Evolutionary conservation across 2,113 vertebrate species (phyloP).

Genomic region (Phocoena sinus): DNA sequence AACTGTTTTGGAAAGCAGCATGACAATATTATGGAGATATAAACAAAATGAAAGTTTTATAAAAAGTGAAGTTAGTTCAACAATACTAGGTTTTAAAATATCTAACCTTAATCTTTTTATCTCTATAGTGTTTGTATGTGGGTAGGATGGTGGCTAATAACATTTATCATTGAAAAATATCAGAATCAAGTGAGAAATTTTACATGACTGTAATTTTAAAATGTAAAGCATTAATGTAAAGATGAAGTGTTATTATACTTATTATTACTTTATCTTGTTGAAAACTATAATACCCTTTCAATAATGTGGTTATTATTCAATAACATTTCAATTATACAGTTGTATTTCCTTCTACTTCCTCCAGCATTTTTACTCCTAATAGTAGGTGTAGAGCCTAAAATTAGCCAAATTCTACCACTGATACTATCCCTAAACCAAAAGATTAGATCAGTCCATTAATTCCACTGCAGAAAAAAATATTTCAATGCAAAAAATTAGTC

Average conservation of each 20-base stretch:
- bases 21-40: not conserved
- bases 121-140: not conserved
- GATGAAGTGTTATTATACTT: not conserved
- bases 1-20: not conserved
- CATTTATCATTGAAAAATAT: not conserved
- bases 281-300: not conserved
- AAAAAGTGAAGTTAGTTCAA: not conserved
- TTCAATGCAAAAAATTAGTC: not conserved
- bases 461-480: not conserved
- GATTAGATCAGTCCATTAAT: not conserved
- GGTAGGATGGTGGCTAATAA: not conserved
- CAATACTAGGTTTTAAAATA: not conserved
- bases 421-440: not conserved
- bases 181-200: not conserved
- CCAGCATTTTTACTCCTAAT: not conserved
- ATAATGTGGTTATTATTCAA: not conserved
- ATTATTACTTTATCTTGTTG: not conserved
- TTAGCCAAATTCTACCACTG: not conserved
- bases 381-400: not conserved
- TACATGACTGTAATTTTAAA: not conserved
- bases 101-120: not conserved
- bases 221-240: not conserved
- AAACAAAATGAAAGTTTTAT: not conserved
- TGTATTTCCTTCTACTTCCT: not conserved
- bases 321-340: not conserved